Evolutionary conservation across 2,888 invertebrate genomes (phyloP).

Genomic region (Unio pictorum): DNA sequence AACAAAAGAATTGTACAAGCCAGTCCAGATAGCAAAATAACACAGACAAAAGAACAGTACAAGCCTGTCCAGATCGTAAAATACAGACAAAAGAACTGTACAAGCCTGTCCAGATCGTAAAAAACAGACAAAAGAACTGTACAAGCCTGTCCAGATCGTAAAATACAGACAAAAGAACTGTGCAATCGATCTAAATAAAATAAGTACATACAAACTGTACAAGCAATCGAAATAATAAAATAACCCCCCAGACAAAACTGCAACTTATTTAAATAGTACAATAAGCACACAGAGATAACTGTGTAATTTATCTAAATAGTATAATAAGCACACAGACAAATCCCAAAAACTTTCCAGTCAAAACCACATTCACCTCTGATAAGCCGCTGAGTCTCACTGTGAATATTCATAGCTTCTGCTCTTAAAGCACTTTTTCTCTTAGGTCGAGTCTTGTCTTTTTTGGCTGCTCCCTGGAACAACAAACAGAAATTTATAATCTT

Average conservation of each 20-base stretch:
- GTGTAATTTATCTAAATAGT: no score
- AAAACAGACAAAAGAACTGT: no score
- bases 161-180: neutral
- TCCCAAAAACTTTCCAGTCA: neutral
- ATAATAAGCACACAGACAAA: neutral
- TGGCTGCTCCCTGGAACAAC: constrained; percentile 51
- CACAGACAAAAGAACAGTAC: no score
- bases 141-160: neutral
- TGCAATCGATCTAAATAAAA: no score
- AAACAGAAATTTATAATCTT: constrained; percentile 1
- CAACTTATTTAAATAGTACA: no score
- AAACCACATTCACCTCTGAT: constrained; percentile 74
- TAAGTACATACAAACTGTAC: no score
- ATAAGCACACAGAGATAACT: no score
- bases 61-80: neutral
- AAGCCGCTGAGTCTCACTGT: constrained; percentile 87
- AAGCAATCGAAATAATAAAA: no score
- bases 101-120: no score
- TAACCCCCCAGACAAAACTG: neutral
- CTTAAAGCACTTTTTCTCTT: constrained; percentile 32
- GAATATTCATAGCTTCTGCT: constrained; percentile 76
- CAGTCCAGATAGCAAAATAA: no score
- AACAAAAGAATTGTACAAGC: no score
- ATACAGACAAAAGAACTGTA: neutral
- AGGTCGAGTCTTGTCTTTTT: constrained; percentile 26